These are phyloP conservation scores for Chloropsis cyanopogon DNA, from an alignment of 2,113 vertebrate genomes.

Conservation along the genomic window DNA sequence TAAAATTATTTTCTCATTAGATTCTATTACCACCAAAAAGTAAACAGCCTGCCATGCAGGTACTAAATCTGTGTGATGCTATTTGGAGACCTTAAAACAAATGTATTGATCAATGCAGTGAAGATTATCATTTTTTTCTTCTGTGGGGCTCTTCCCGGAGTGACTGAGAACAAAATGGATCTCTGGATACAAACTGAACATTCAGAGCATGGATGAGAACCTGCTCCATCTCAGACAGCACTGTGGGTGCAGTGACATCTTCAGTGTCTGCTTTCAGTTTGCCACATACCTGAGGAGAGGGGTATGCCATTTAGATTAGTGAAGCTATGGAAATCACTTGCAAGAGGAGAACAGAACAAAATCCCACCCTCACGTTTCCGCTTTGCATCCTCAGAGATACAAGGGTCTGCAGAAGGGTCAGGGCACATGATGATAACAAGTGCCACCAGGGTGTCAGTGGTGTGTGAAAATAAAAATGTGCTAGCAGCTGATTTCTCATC, in stretches of 20 bases:
- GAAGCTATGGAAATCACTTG: neutral
- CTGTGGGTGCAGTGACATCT: neutral
- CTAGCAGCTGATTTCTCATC: neutral
- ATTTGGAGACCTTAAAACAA: neutral
- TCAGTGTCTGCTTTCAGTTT: neutral
- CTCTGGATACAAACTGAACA: neutral
- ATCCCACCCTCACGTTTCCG: rapidly evolving
- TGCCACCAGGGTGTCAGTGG: neutral
- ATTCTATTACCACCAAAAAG: neutral
- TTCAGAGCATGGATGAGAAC: neutral
- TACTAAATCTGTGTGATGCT: neutral
- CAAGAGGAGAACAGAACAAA: neutral
- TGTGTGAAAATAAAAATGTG: neutral
- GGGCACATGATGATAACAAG: neutral
- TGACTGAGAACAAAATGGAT: neutral
- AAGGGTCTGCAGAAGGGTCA: neutral
- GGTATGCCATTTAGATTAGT: neutral
- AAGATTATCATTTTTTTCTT: rapidly evolving
- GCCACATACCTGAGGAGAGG: neutral
- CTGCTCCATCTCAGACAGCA: neutral
- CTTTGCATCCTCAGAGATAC: neutral
- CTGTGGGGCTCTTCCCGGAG: neutral
- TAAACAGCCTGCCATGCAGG: neutral
- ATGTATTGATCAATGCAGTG: neutral
- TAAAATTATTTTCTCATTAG: neutral